Evolutionary conservation across 2,113 vertebrate genomes (phyloP), one percentile per base, ranked within the genome.

Genomic region (Aegotheles bennettii): DNA sequence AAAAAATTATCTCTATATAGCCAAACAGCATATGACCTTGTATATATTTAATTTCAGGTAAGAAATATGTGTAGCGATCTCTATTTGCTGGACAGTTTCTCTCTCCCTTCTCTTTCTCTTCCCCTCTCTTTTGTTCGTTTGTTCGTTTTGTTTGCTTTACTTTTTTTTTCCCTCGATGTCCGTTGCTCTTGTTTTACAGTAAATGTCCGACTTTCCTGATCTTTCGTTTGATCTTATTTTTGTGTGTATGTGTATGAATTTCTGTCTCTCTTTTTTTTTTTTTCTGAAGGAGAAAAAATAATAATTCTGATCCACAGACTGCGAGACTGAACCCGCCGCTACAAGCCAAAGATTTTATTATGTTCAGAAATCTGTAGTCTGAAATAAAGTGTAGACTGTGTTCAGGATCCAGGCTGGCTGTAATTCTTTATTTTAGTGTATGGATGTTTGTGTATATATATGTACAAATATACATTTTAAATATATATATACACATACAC

Each of bases 301-400:
- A 92, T 88, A 91, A 96, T 93, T 96, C 96, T 92, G 91, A 96
- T 86, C 97, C 94, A 97, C 98, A 98, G 97, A 98, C 98, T 97
- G 98, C 98, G 97, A 98, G 97, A 96, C 98, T 97, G 97, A 98
- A 95, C 98, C 97, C 98, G 97, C 98, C 98, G 98, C 98, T 98
- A 98, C 98, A 99, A 99, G 98, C 99, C 99, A 99, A 99, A 99
- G 99, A 99, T 99, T 99, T 99, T 99, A 98, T 99, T 98, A 99
- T 99, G 99, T 99, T 99, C 99, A 99, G 98, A 98, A 98, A 98
- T 97, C 98, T 99, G 98, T 99, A 98, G 99, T 99, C 98, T 99
- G 98, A 99, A 99, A 99, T 99, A 99, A 99, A 98, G 97, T 98
- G 97, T 98, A 97, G 98, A 98, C 97, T 98, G 98, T 98, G 98